Evolutionary conservation across 1,140 invertebrate genomes (phyloP), one percentile per base, ranked within the genome.

Genomic region (Calliopsis andreniformis): DNA sequence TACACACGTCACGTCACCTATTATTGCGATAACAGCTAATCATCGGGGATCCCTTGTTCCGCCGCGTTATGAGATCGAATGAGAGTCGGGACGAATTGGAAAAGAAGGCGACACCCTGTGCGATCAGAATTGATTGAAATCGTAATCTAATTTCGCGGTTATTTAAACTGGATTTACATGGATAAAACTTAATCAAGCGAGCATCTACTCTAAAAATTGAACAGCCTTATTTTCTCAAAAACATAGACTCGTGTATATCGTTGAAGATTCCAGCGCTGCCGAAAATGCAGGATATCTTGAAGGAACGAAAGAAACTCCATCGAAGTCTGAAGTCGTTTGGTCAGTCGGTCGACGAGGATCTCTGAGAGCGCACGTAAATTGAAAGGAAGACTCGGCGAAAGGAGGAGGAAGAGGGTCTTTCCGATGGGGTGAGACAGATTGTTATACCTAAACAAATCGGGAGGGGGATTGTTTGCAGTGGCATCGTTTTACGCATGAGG

Each of bases 401-500:
- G 42, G 0, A 30, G 28, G 62, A 58, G 39, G 67, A 35, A 28
- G 47, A 18, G 23, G 67, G 45, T 20, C 25, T 25, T 51, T 18
- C 53, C 61, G 43, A 43, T 58, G 42, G 80, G 78, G 67, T 72
- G 68, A 59, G 61, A 80, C 76, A 82, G 88, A 90, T 91, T 90
- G 87, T 91, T 91, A 92, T 89, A 88, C 86, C 89, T 91, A 92
- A 92, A 92, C 89, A 92, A 92, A 92, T 91, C 87, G 83, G 35
- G 51, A 75, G 51, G 77, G 78, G 70, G 87, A 90, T 92, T 92
- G 89, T 92, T 92, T 92, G 91, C 90, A 89, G 88, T 91, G 89
- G 90, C 89, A 91, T 92, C 91, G 91, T 92, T 92, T 92, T 89
- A 92, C 91, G 91, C 91, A 91, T 92, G 91, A 91, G 84, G 77